These are phyloP conservation scores for Nectonema munidae DNA, from an alignment of 2,888 invertebrate genomes.

Conservation along the genomic window DNA sequence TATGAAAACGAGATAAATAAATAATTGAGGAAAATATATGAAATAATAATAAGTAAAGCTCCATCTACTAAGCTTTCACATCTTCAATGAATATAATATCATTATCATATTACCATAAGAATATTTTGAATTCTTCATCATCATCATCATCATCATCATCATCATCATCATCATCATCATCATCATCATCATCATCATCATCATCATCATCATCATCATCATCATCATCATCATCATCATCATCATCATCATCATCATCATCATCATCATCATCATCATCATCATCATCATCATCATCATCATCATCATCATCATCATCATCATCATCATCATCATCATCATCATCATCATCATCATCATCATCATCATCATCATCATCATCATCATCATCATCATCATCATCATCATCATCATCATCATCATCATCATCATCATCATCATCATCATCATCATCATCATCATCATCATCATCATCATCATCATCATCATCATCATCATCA, in stretches of 20 bases:
- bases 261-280: conserved; percentile 1
- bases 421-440: conserved; percentile 12
- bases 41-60: too few relatives aligned
- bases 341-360: conserved; percentile 8
- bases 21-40: too few relatives aligned
- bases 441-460: conserved; percentile 12
- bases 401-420: conserved; percentile 12
- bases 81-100: too few relatives aligned
- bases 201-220: conserved; percentile 5
- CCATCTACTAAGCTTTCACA: too few relatives aligned
- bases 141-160: conserved; percentile 5
- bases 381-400: conserved; percentile 9
- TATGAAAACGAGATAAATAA: too few relatives aligned
- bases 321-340: conserved; percentile 7
- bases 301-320: conserved; percentile 7
- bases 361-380: conserved; percentile 7
- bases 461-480: conserved; percentile 8
- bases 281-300: conserved; percentile 2
- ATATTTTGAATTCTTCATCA: too few relatives aligned
- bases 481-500: conserved; percentile 5
- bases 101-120: neutral
- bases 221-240: conserved; percentile 5
- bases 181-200: conserved; percentile 5
- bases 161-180: conserved; percentile 5
- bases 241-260: conserved; percentile 5